A percentile compares a stretch with the other conserved stretches of the same genome.
These are phyloP conservation scores for Macaria notata DNA, from an alignment of 2,888 invertebrate genomes.

Conservation along the genomic window DNA sequence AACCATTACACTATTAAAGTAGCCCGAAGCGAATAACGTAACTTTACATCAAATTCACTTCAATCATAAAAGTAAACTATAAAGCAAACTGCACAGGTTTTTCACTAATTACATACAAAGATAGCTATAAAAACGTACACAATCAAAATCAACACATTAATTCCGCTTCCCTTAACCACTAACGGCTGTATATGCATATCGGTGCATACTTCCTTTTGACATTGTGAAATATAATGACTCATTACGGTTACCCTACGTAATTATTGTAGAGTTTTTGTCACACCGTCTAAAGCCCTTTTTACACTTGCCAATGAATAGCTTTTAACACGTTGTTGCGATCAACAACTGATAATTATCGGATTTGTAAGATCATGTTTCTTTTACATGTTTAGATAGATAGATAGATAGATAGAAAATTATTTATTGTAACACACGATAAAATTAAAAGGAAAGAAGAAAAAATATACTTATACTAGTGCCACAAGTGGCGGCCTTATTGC, in stretches of 20 bases:
- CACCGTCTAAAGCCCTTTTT: constrained; percentile 36
- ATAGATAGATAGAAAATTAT: too few species aligned
- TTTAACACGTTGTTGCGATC: constrained; percentile 34
- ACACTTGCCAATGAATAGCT: constrained; percentile 33
- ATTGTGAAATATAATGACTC: constrained; percentile 63
- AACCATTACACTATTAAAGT: too few species aligned
- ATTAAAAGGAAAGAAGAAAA: too few species aligned
- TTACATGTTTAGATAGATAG: constrained; percentile 32
- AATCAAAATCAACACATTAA: constrained; percentile 18
- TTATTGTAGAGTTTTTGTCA: constrained; percentile 39
- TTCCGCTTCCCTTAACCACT: constrained; percentile 26
- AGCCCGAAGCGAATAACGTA: too few species aligned
- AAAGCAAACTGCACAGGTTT: too few species aligned
- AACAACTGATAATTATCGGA: constrained; percentile 35
- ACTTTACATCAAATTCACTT: too few species aligned
- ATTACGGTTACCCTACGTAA: constrained; percentile 60
- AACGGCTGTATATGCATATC: constrained; percentile 46
- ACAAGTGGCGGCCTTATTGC: too few species aligned
- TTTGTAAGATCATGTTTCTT: constrained; percentile 36
- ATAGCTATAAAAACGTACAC: neutral
- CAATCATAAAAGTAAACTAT: too few species aligned
- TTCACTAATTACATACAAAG: too few species aligned
- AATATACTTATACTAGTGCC: too few species aligned
- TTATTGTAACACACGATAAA: too few species aligned
- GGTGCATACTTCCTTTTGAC: constrained; percentile 59